Evolutionary conservation across 2,113 vertebrate genomes (phyloP).

Genomic region (Poeciliopsis occidentalis): DNA sequence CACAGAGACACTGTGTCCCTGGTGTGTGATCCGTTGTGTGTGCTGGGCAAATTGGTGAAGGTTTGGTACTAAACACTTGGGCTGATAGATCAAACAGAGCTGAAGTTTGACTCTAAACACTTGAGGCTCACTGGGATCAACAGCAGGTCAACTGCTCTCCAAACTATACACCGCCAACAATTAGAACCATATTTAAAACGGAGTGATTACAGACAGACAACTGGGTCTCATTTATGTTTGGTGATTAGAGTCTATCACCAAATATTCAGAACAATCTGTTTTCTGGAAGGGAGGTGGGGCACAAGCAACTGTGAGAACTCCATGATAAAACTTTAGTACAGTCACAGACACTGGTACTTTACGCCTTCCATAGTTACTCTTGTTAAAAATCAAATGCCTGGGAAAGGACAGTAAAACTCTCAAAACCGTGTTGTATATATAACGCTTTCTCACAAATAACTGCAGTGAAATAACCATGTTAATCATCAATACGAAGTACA

Average conservation of each 20-base stretch:
- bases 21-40: conserved; percentile 51
- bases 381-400: too few species aligned
- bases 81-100: conserved; percentile 57
- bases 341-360: background rate
- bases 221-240: conserved; percentile 36
- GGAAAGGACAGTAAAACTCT: background rate
- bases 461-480: too few species aligned
- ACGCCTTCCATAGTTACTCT: too few species aligned
- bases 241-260: conserved; percentile 50
- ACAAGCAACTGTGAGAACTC: background rate
- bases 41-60: conserved; percentile 38
- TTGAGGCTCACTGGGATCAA: conserved; percentile 45
- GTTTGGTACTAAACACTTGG: conserved; percentile 47
- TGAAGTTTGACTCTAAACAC: conserved; percentile 68
- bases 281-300: background rate
- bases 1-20: conserved; percentile 21
- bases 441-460: too few species aligned
- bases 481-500: too few species aligned
- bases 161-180: conserved; percentile 10
- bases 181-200: conserved; percentile 16
- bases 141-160: conserved; percentile 41
- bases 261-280: conserved; percentile 55
- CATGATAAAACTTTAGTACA: background rate
- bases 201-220: conserved; percentile 36
- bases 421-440: background rate